Evolutionary conservation across 2,888 invertebrate genomes (phyloP).

Genomic region (Tridacna crocea): DNA sequence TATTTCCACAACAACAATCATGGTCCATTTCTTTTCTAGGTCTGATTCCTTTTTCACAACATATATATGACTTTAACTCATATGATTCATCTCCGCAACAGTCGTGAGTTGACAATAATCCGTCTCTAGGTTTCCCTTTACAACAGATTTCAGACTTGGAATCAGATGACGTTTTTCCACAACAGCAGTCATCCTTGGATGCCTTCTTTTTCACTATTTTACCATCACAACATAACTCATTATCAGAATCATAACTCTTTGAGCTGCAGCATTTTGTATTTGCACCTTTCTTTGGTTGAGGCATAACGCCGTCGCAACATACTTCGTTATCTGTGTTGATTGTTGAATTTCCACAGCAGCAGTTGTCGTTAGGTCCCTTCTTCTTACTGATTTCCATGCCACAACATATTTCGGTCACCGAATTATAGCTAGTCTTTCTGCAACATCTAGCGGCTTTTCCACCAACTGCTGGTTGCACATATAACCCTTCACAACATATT

Average conservation of each 20-base stretch:
- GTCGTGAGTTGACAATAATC: constrained; percentile 36
- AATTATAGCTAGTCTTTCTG: constrained; percentile 46
- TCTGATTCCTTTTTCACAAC: constrained; percentile 40
- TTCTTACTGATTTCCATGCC: constrained; percentile 39
- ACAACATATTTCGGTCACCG: constrained; percentile 45
- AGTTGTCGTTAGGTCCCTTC: constrained; percentile 41
- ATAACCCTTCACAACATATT: constrained; percentile 55
- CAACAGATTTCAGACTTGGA: constrained; percentile 53
- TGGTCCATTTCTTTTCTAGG: constrained; percentile 35
- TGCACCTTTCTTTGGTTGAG: constrained; percentile 40
- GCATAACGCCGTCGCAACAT: constrained; percentile 43
- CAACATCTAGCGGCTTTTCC: constrained; percentile 47
- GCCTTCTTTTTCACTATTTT: constrained; percentile 40
- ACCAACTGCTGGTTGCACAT: constrained; percentile 37
- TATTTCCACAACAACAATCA: constrained; percentile 53
- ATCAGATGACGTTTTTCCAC: constrained; percentile 48
- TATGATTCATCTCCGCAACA: constrained; percentile 52
- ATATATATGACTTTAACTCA: constrained; percentile 21
- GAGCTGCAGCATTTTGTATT: constrained; percentile 48
- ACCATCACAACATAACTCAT: constrained; percentile 43
- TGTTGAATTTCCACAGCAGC: constrained; percentile 55
- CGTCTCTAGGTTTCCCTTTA: constrained; percentile 37
- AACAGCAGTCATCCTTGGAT: constrained; percentile 40
- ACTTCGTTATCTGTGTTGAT: constrained; percentile 45
- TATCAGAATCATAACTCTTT: constrained; percentile 45